These are phyloP conservation scores for Vombatus ursinus DNA, from an alignment of 2,113 vertebrate species.

Conservation along the genomic window DNA sequence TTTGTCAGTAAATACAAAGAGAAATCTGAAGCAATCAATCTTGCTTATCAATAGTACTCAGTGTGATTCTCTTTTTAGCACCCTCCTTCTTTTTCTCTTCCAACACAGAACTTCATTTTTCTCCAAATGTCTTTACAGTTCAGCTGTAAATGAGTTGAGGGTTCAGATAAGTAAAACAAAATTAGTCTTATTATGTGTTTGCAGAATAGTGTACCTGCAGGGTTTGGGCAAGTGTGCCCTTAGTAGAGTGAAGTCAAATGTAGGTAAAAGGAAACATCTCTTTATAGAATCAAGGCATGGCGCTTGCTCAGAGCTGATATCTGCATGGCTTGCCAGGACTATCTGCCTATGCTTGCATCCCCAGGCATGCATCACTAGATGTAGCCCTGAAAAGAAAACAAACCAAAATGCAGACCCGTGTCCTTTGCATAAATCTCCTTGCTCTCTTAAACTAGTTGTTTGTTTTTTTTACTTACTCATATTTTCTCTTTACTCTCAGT, in stretches of 20 bases:
- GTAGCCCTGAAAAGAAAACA: conserved; percentile 16
- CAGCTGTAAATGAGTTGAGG: conserved; percentile 59
- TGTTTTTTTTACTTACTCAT: not conserved
- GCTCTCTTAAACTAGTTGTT: not conserved
- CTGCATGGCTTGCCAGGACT: conserved; percentile 12
- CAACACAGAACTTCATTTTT: conserved; percentile 77
- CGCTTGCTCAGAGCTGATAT: conserved; percentile 32
- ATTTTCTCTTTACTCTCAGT: not conserved
- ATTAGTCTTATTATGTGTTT: conserved; percentile 49
- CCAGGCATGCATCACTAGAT: not conserved
- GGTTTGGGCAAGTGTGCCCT: conserved; percentile 40
- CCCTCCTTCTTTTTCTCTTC: conserved; percentile 74
- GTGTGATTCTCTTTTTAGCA: conserved; percentile 77
- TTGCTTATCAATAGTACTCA: conserved; percentile 84
- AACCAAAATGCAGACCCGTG: not conserved
- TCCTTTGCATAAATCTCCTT: not conserved
- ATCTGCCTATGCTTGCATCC: conserved; percentile 18
- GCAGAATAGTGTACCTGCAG: conserved; percentile 49
- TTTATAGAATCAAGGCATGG: conserved; percentile 41
- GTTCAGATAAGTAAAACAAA: conserved; percentile 57
- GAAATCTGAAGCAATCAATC: conserved; percentile 85
- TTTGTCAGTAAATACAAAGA: conserved; percentile 86
- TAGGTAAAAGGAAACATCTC: conserved; percentile 26
- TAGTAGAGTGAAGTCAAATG: conserved; percentile 51
- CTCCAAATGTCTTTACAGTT: conserved; percentile 63